phyloP scores from a whole-genome alignment of 2,797 vertebrate species.

The Zonotrichia albicollis region DNA sequence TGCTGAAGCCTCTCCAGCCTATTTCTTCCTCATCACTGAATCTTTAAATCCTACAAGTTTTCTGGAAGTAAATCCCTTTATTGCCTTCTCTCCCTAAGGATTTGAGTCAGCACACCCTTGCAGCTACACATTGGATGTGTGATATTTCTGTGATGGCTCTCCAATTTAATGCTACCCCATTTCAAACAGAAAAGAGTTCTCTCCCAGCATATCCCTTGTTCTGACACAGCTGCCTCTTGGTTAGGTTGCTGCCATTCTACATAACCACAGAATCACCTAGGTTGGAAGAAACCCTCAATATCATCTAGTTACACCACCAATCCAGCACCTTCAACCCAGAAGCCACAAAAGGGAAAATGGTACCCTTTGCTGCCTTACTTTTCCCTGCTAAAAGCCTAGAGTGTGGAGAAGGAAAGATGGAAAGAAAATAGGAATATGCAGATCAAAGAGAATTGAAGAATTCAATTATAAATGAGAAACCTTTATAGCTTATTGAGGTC shows the following conservation, averaged over 20 bases:
- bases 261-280: background rate
- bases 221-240: background rate
- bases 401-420: background rate
- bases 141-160: background rate
- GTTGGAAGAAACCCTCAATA: background rate
- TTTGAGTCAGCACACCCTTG: background rate
- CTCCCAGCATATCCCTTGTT: background rate
- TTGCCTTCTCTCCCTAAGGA: background rate
- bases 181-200: background rate
- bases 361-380: background rate
- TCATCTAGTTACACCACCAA: background rate
- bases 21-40: background rate
- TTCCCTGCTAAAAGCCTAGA: background rate
- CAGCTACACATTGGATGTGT: background rate
- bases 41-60: background rate
- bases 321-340: background rate
- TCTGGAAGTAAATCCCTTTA: background rate
- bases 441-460: background rate
- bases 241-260: background rate
- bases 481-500: background rate
- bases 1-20: background rate
- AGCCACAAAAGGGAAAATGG: background rate
- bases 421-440: background rate
- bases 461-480: background rate
- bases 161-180: background rate